phyloP scores from a whole-genome alignment of 2,888 invertebrate species.

The Acanthosepion lycidas region DNA sequence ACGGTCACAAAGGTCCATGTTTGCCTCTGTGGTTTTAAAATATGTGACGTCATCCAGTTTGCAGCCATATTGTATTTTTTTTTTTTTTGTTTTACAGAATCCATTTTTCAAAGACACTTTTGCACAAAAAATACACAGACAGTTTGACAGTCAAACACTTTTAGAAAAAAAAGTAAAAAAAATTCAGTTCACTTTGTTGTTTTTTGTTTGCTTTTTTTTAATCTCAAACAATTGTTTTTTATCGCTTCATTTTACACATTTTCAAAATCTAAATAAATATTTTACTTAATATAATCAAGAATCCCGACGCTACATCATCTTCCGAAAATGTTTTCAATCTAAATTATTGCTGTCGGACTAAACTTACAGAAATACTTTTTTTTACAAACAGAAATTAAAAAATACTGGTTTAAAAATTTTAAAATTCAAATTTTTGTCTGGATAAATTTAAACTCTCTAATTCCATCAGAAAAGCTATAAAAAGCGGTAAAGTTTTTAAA shows the following conservation, averaged over 20 bases:
- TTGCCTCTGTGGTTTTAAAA: too few relatives aligned
- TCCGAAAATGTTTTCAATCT: not conserved
- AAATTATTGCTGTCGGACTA: not conserved
- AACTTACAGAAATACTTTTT: not conserved
- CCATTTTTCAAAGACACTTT: not conserved
- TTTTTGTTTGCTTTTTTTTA: not conserved
- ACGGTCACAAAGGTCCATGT: too few relatives aligned
- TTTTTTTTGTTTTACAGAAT: not conserved
- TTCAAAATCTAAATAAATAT: not conserved
- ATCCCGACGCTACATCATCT: not conserved
- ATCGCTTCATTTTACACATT: not conserved
- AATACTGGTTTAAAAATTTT: not conserved
- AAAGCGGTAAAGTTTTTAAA: too few relatives aligned
- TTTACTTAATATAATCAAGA: not conserved
- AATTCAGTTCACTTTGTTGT: not conserved
- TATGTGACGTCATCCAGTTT: too few relatives aligned
- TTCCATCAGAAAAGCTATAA: too few relatives aligned
- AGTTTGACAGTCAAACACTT: not conserved
- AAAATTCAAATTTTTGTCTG: too few relatives aligned
- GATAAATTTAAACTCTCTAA: too few relatives aligned
- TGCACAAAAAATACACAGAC: conserved; percentile 8
- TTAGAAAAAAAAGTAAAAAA: not conserved
- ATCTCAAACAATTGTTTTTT: not conserved
- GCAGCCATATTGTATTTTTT: not conserved
- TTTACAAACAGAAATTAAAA: not conserved